Evolutionary conservation across 2,113 vertebrate genomes (phyloP).

Genomic region (Pseudopodoces humilis): DNA sequence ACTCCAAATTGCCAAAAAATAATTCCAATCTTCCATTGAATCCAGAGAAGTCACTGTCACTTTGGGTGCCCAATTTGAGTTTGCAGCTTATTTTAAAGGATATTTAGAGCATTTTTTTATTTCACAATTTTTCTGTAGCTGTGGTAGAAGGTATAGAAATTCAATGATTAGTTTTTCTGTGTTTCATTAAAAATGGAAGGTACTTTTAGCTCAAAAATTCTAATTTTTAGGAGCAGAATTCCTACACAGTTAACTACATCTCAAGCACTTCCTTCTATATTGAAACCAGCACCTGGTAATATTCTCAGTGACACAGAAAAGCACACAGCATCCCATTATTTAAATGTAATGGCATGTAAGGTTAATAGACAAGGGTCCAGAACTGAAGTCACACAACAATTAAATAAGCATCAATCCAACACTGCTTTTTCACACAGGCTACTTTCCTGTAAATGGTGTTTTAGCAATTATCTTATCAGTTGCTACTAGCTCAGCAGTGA

Average conservation of each 20-base stretch:
- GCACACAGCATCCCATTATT: background rate
- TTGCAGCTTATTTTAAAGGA: background rate
- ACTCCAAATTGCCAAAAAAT: background rate
- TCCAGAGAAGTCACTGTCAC: background rate
- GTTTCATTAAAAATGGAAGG: background rate
- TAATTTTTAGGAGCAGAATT: background rate
- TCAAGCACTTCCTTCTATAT: background rate
- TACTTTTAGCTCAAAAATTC: background rate
- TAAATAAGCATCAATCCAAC: slow-evolving; percentile 8
- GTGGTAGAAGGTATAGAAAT: background rate
- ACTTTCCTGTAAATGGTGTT: slow-evolving; percentile 15
- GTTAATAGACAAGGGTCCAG: background rate
- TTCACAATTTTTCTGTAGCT: background rate
- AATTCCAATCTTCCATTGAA: background rate
- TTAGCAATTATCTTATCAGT: slow-evolving; percentile 53
- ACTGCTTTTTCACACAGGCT: background rate
- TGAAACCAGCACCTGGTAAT: background rate
- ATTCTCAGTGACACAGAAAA: background rate
- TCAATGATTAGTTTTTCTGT: background rate
- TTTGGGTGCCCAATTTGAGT: background rate
- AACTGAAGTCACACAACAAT: background rate
- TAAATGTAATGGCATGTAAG: background rate
- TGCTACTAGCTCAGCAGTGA: background rate
- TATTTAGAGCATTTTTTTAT: background rate
- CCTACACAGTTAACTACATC: background rate